Evolutionary conservation across 37 sponge, comb jelly and placozoan genomes (phyloP).

Genomic region (Trichoplax adhaerens): DNA sequence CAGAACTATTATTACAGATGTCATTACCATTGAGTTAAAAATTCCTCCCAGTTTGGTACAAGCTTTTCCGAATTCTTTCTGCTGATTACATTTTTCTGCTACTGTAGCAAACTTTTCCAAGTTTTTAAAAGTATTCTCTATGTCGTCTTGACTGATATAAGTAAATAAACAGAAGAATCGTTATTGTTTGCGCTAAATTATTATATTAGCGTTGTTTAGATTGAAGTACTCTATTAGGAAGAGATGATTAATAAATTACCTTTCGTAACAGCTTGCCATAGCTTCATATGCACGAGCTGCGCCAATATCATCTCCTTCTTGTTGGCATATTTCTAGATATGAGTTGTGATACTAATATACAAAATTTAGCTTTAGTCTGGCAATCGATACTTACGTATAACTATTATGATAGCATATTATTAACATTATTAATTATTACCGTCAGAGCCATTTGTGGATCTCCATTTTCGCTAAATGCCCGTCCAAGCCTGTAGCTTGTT

Average conservation of each 20-base stretch:
- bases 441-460: slow-evolving; percentile 43
- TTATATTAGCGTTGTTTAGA: too few species aligned
- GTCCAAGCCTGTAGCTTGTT: slow-evolving; percentile 54
- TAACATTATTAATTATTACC: slow-evolving; percentile 11
- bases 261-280: slow-evolving; percentile 48
- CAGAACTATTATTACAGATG: too few species aligned
- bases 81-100: slow-evolving; percentile 27
- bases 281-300: slow-evolving; percentile 56
- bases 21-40: slow-evolving; percentile 54
- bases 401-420: not conserved
- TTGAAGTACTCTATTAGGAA: not conserved
- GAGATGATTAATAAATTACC: slow-evolving; percentile 14
- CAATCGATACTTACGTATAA: not conserved
- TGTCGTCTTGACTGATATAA: slow-evolving; percentile 40
- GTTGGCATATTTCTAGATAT: slow-evolving; percentile 54
- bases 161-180: too few species aligned
- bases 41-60: slow-evolving; percentile 62
- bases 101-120: slow-evolving; percentile 62
- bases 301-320: slow-evolving; percentile 36
- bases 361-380: not conserved
- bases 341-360: slow-evolving; percentile 35
- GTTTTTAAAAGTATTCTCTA: slow-evolving; percentile 43
- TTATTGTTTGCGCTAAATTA: too few species aligned
- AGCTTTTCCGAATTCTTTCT: slow-evolving; percentile 25
- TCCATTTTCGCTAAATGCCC: slow-evolving; percentile 22